phyloP scores from a whole-genome alignment of 2,797 vertebrate species.

The Sebastes paucispinis region DNA sequence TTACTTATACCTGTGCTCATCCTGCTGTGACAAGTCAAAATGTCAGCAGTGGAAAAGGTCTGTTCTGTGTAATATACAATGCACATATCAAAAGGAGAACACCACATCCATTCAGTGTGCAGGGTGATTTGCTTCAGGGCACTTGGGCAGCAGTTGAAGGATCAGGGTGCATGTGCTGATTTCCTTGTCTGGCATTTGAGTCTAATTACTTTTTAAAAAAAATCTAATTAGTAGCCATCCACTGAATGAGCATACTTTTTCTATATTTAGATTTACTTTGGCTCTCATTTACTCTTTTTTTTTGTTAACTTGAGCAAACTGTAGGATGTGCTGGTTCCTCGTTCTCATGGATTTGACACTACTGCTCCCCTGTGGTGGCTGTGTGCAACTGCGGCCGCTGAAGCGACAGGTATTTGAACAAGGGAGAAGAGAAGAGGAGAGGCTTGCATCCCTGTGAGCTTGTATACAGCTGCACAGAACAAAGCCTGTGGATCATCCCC shows the following conservation, averaged over 20 bases:
- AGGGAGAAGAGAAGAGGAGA: neutral
- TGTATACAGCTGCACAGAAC: slow-evolving; percentile 38
- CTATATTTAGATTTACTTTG: slow-evolving; percentile 56
- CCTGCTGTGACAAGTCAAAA: neutral
- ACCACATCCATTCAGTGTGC: neutral
- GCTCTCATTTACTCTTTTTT: slow-evolving; percentile 13
- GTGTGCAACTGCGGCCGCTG: slow-evolving; percentile 22
- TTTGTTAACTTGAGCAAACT: neutral
- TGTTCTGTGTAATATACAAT: neutral
- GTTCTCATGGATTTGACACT: slow-evolving; percentile 44
- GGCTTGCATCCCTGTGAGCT: slow-evolving; percentile 13
- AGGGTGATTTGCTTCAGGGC: slow-evolving; percentile 32
- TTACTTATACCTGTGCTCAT: neutral
- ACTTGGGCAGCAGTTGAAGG: slow-evolving; percentile 32
- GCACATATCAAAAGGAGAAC: neutral
- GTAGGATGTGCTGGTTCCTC: neutral
- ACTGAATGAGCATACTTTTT: slow-evolving; percentile 21
- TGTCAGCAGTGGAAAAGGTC: neutral
- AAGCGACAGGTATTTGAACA: slow-evolving; percentile 7
- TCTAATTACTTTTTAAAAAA: slow-evolving; percentile 61
- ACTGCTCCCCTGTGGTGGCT: slow-evolving; percentile 54
- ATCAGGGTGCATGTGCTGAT: slow-evolving; percentile 32
- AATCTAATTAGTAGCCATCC: slow-evolving; percentile 50
- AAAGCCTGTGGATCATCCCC: slow-evolving; percentile 50
- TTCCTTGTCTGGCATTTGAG: slow-evolving; percentile 53